These are phyloP conservation scores for Elysia chlorotica DNA, from an alignment of 1,140 invertebrate genomes.

Conservation along the genomic window DNA sequence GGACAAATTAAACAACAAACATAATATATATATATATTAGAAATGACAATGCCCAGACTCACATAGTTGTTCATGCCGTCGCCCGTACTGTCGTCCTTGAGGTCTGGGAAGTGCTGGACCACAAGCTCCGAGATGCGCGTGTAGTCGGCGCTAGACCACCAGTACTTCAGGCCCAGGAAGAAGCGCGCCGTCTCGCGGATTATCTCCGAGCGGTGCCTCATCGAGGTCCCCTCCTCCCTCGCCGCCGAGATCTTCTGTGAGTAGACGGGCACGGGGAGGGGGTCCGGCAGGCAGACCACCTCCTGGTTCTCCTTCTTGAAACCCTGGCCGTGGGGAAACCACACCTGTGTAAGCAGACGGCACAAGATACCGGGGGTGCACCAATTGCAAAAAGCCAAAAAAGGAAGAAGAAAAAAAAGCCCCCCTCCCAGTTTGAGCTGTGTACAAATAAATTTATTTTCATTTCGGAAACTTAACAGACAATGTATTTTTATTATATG, in stretches of 20 bases:
- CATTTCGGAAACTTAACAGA: too few species aligned
- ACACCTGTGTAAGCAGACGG: too few species aligned
- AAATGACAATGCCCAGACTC: too few species aligned
- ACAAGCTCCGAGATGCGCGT: conserved; percentile 30
- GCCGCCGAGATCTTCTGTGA: conserved; percentile 26
- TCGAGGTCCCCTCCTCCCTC: conserved; percentile 19
- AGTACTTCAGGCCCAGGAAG: conserved; percentile 30
- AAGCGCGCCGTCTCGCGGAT: conserved; percentile 32
- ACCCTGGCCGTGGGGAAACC: conserved; percentile 28
- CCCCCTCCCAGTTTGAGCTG: too few species aligned
- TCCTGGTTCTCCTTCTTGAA: conserved; percentile 31
- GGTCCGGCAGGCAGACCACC: conserved; percentile 26
- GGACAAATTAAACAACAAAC: too few species aligned
- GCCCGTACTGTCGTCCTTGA: conserved; percentile 19
- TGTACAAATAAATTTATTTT: too few species aligned
- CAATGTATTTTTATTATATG: too few species aligned
- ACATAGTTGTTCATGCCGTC: conserved; percentile 30
- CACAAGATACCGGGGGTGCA: too few species aligned
- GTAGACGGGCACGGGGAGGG: conserved; percentile 26
- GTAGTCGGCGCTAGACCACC: conserved; percentile 36
- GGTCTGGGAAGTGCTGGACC: conserved; percentile 27
- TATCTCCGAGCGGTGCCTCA: conserved; percentile 28
- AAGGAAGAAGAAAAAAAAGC: too few species aligned
- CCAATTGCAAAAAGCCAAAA: too few species aligned
- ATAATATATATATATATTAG: too few species aligned